Evolutionary conservation across 2,113 vertebrate genomes (phyloP), one percentile per base, ranked within the genome.

Genomic region (Propithecus coquereli): DNA sequence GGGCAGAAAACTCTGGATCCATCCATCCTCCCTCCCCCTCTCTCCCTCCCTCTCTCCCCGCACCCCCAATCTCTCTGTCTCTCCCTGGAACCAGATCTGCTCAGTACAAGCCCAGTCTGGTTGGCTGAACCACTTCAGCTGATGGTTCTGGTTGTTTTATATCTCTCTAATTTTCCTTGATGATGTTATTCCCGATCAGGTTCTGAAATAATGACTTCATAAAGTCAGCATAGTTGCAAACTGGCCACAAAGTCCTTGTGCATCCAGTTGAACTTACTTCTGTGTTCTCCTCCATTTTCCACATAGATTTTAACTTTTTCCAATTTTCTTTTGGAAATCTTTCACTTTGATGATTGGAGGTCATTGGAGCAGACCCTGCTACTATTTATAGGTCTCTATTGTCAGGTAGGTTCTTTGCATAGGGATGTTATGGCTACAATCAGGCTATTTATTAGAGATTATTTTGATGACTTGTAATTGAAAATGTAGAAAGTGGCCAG

Each of bases 401-500:
- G 59, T 65, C 63, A 71, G 87, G 27, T 71, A 54, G n/a, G 68
- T 37, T 91, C 47, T 95, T 76, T 25, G 7, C 32, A 20, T 34
- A 93, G 32, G 40, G 76, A 80, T 68, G 40, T 95, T 74, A 84
- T 57, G 70, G 76, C 32, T 23, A 25, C 63, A 8, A 16, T 50
- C 34, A 96, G 76, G 57, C 52, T 25, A 27, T 86, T 86, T 63
- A 50, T 25, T n/a, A 57, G 57, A 91, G 50, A 83, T 63, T 88
- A 25, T 65, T 92, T 87, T 81, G 90, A 91, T 84, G 63, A 94
- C 52, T 37, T 87, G 10, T 61, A 45, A 90, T 95, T 76, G 77
- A 34, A 65, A 70, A 14, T 57, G 59, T 70, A 70, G 82, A 76
- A 73, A 81, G 50, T 59, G 27, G 80, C 32, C 66, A 68, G 23